A percentile compares a stretch with the other conserved stretches of the same genome.
These are phyloP conservation scores for Monochamus saltuarius DNA, from an alignment of 1,140 invertebrate genomes.

Conservation along the genomic window DNA sequence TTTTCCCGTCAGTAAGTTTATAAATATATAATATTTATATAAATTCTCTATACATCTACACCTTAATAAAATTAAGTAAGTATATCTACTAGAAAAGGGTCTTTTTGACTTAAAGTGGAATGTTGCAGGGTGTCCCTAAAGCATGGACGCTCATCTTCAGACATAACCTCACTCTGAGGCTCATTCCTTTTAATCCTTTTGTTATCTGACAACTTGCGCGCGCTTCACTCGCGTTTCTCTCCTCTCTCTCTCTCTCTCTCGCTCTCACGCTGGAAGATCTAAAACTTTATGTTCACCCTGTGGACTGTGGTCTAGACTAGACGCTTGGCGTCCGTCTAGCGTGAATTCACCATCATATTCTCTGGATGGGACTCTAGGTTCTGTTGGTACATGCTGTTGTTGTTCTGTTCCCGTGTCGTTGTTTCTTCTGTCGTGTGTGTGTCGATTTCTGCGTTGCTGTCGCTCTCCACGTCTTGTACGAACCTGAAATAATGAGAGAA, in stretches of 20 bases:
- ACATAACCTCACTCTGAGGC: not conserved
- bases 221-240: not conserved
- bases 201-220: not conserved
- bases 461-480: conserved; percentile 49
- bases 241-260: not conserved
- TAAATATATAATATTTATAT: conserved; percentile 18
- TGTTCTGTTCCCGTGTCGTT: conserved; percentile 43
- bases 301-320: too few relatives aligned
- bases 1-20: not conserved
- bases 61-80: not conserved
- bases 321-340: conserved; percentile 22
- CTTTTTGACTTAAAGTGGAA: not conserved
- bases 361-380: conserved; percentile 45
- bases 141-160: too few relatives aligned
- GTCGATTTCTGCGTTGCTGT: conserved; percentile 45
- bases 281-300: too few relatives aligned
- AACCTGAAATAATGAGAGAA: conserved; percentile 1
- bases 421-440: conserved; percentile 31
- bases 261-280: not conserved
- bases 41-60: not conserved
- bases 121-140: not conserved
- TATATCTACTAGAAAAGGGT: not conserved
- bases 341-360: conserved; percentile 35
- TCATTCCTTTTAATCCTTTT: too few relatives aligned
- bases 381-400: conserved; percentile 49